Evolutionary conservation across 2,888 invertebrate genomes (phyloP).

Genomic region (Drosophila ustulata): DNA sequence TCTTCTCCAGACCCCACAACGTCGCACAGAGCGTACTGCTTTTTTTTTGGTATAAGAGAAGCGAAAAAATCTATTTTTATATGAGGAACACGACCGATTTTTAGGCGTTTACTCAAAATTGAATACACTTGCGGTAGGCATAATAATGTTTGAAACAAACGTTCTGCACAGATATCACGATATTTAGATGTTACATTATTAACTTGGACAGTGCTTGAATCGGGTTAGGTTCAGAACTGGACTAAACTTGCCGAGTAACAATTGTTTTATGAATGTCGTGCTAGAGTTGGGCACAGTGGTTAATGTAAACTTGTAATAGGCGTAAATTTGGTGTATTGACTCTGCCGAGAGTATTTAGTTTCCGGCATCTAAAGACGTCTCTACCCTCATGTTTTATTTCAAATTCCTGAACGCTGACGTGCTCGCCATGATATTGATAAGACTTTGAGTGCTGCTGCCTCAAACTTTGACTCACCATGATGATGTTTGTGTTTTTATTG

Average conservation of each 20-base stretch:
- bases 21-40: background rate
- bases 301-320: background rate
- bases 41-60: slow-evolving; percentile 6
- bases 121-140: background rate
- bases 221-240: background rate
- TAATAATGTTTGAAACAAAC: background rate
- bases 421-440: slow-evolving; percentile 51
- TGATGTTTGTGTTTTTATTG: slow-evolving; percentile 22
- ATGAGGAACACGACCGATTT: background rate
- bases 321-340: background rate
- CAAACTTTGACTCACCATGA: slow-evolving; percentile 51
- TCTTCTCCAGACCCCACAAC: background rate
- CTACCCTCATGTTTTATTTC: slow-evolving; percentile 16
- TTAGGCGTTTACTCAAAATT: background rate
- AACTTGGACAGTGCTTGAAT: background rate
- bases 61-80: background rate
- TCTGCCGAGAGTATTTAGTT: slow-evolving; percentile 34
- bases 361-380: slow-evolving; percentile 8
- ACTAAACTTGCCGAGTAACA: background rate
- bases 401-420: slow-evolving; percentile 40
- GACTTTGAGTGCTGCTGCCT: slow-evolving; percentile 48
- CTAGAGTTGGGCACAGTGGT: background rate
- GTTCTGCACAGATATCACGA: background rate
- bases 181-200: background rate
- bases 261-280: background rate